Percentiles rank a stretch among this genome's conserved stretches.
Evolutionary conservation across 2,888 invertebrate species (phyloP).

Genomic region (Brenthis hecate): DNA sequence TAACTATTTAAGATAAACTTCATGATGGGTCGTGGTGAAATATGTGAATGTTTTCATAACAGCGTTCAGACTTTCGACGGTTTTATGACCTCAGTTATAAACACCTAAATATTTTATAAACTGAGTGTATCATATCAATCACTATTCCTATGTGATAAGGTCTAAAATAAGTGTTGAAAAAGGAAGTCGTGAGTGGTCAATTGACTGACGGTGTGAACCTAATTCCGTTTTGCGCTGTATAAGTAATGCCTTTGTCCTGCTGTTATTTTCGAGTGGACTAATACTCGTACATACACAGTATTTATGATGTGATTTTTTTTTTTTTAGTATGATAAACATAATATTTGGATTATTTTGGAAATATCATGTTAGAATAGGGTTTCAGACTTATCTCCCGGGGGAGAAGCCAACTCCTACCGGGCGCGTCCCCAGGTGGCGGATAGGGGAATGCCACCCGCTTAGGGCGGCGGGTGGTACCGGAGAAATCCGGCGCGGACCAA

Average conservation of each 20-base stretch:
- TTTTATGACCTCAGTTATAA: constrained; percentile 36
- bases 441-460: too few species aligned
- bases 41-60: constrained; percentile 35
- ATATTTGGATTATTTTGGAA: too few species aligned
- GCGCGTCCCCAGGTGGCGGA: too few species aligned
- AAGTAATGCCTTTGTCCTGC: constrained; percentile 37
- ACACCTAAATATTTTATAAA: constrained; percentile 37
- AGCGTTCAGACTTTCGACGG: constrained; percentile 35
- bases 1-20: constrained; percentile 8
- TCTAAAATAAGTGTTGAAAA: constrained; percentile 1
- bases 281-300: neutral
- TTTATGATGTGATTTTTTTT: too few species aligned
- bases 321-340: too few species aligned
- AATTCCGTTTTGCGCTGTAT: constrained; percentile 37
- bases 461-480: too few species aligned
- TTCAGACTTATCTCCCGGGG: too few species aligned
- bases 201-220: constrained; percentile 36
- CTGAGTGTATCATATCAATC: constrained; percentile 16
- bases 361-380: too few species aligned
- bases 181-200: constrained; percentile 40
- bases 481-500: too few species aligned
- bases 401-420: too few species aligned
- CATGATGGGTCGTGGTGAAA: constrained; percentile 22
- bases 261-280: constrained; percentile 6
- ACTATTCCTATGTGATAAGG: constrained; percentile 18